A percentile compares a stretch with the other conserved stretches of the same genome.
phyloP scores from a whole-genome alignment of 2,113 vertebrate genomes.

The Egretta garzetta region DNA sequence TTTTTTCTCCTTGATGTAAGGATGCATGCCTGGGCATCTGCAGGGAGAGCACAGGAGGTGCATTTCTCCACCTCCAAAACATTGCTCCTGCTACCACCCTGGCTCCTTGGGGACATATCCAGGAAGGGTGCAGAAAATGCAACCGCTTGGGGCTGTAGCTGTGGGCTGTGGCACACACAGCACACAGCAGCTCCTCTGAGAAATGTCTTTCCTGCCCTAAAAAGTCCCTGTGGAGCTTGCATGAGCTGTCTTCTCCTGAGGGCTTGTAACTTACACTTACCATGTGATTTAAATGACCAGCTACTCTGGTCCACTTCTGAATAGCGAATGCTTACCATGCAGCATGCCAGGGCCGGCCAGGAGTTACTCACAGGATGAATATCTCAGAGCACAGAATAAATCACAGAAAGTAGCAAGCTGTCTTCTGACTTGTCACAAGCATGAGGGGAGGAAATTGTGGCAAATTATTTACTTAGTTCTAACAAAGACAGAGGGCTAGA shows the following conservation, averaged over 20 bases:
- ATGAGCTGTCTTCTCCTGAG: accelerated
- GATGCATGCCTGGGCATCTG: not conserved
- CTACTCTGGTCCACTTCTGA: not conserved
- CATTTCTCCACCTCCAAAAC: accelerated
- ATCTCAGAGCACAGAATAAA: not conserved
- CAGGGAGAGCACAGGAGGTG: not conserved
- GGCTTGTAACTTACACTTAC: not conserved
- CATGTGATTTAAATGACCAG: not conserved
- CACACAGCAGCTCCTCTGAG: not conserved
- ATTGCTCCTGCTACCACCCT: too few relatives aligned
- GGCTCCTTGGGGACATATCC: accelerated
- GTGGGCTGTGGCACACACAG: not conserved
- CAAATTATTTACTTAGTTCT: not conserved
- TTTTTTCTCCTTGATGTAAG: not conserved
- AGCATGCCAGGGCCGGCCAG: not conserved
- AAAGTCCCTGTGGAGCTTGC: not conserved
- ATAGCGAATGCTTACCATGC: not conserved
- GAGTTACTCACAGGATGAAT: not conserved
- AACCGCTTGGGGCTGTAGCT: accelerated
- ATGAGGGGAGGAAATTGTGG: not conserved
- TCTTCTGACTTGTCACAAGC: not conserved
- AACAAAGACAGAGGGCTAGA: not conserved
- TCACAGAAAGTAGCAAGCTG: not conserved
- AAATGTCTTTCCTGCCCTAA: not conserved
- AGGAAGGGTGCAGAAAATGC: not conserved